Conservation (phyloP, 1,140 invertebrate genomes). For the Heliconius himera region DNA sequence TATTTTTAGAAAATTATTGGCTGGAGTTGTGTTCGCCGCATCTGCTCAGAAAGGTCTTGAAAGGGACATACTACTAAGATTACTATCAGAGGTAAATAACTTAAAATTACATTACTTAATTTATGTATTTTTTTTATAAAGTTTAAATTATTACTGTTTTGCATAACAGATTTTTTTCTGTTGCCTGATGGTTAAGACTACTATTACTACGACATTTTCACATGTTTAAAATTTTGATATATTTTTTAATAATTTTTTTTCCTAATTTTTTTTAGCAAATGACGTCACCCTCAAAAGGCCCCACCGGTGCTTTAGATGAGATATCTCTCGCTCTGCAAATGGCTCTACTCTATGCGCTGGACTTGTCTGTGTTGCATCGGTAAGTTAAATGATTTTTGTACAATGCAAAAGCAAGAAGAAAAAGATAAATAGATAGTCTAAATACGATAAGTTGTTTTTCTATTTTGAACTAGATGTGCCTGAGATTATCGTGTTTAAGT, state of each 20-base stretch:
- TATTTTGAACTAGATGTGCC: too few species aligned
- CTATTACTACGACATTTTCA: too few species aligned
- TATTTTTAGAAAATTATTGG: slow-evolving; percentile 84
- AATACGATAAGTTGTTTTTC: too few species aligned
- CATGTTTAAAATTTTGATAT: too few species aligned
- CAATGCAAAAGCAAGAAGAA: too few species aligned
- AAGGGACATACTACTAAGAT: slow-evolving; percentile 73
- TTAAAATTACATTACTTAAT: not conserved
- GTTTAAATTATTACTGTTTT: too few species aligned
- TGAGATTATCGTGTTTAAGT: too few species aligned
- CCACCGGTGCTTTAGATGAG: slow-evolving; percentile 86
- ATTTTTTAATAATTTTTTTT: slow-evolving; percentile 14
- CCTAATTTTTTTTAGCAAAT: slow-evolving; percentile 56
- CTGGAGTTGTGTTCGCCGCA: slow-evolving; percentile 93
- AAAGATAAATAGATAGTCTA: too few species aligned
- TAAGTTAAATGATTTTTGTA: slow-evolving; percentile 26
- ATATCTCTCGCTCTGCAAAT: slow-evolving; percentile 90
- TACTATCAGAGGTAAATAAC: slow-evolving; percentile 60
- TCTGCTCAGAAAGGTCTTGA: slow-evolving; percentile 91
- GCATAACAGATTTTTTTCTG: too few species aligned
- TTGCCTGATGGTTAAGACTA: too few species aligned
- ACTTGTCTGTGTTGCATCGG: slow-evolving; percentile 89
- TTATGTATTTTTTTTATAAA: too few species aligned
- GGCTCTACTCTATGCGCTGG: slow-evolving; percentile 92
- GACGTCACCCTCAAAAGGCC: slow-evolving; percentile 59